A percentile compares a stretch with the other conserved stretches of the same genome.
Evolutionary conservation across 2,888 invertebrate genomes (phyloP).

Genomic region (Clistopyga incitator): DNA sequence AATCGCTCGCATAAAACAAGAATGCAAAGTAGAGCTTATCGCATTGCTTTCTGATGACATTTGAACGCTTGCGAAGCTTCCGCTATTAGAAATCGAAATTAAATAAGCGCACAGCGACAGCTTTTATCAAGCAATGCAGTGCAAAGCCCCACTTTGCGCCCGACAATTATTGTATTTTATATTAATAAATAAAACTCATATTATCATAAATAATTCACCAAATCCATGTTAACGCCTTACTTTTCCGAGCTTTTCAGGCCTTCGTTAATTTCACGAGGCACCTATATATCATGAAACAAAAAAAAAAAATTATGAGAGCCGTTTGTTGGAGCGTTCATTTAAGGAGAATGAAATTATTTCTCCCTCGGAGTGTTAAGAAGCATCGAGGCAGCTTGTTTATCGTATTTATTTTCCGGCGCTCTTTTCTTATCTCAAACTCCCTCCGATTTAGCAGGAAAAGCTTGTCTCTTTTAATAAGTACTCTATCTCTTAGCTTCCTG

Average conservation of each 20-base stretch:
- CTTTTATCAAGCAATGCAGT: too few relatives aligned
- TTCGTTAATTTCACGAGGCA: neutral
- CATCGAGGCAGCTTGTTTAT: constrained; percentile 39
- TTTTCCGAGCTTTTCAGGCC: neutral
- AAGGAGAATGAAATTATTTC: constrained; percentile 32
- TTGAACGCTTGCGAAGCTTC: too few relatives aligned
- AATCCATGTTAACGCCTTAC: neutral
- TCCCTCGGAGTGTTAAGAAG: constrained; percentile 24
- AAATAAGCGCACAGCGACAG: too few relatives aligned
- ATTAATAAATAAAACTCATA: neutral
- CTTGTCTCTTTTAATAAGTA: constrained; percentile 22
- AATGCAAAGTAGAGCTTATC: too few relatives aligned
- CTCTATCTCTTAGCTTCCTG: constrained; percentile 24
- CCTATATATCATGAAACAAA: neutral
- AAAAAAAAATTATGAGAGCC: constrained; percentile 17
- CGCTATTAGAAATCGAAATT: too few relatives aligned
- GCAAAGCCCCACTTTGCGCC: too few relatives aligned
- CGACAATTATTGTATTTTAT: too few relatives aligned
- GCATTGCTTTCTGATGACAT: too few relatives aligned
- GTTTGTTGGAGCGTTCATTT: constrained; percentile 8
- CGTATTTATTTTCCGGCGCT: constrained; percentile 15
- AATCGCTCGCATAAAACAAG: too few relatives aligned
- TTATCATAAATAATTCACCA: neutral
- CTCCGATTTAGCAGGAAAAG: constrained; percentile 1
- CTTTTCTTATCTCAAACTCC: neutral